Evolutionary conservation across 2,888 invertebrate species (phyloP), one percentile per base, ranked within the genome.

Genomic region (Volucella zonaria): DNA sequence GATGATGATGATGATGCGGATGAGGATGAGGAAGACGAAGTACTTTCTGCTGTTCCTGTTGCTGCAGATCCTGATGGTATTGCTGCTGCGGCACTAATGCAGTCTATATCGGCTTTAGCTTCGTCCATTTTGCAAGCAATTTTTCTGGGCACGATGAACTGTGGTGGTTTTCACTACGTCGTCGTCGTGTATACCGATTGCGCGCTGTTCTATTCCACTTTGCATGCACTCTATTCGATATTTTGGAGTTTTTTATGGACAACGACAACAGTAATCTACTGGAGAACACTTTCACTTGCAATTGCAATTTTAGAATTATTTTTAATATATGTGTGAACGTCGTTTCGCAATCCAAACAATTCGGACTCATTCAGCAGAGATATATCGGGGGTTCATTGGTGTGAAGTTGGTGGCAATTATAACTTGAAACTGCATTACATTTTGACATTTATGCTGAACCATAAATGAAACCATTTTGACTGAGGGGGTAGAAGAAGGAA

Each of bases 331-430:
- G 82, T 86, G 77, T 86, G 82, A 86, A 86, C 86, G 86, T 86
- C 86, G 86, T 86, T 86, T 86, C 86, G 86, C 86, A 86, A 86
- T 86, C 86, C 86, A 86, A 86, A 86, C 86, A 86, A 86, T 82
- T 86, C 86, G 86, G 73, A 81, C 85, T 81, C 85, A 82, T 86
- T 82, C 81, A 86, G 86, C 86, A 77, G 77, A 86, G 78, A 74
- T 68, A 86, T 74, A 80, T 68, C 61, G 64, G 56, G 59, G 77
- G 42, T 56, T 73, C 73, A 62, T 67, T 74, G 47, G 12, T 3
- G 78, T 75, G 86, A 86, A 86, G 86, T 86, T 86, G 54, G 86
- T 47, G 18, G 52, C 81, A 76, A 56, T 85, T 74, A 23, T 40
- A 3, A 9, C 12, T 31, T 42, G 11, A 31, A 83, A 66, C 59